Conservation (phyloP, 2,797 vertebrate genomes). For the Parauchenoglanis ngamensis region DNA sequence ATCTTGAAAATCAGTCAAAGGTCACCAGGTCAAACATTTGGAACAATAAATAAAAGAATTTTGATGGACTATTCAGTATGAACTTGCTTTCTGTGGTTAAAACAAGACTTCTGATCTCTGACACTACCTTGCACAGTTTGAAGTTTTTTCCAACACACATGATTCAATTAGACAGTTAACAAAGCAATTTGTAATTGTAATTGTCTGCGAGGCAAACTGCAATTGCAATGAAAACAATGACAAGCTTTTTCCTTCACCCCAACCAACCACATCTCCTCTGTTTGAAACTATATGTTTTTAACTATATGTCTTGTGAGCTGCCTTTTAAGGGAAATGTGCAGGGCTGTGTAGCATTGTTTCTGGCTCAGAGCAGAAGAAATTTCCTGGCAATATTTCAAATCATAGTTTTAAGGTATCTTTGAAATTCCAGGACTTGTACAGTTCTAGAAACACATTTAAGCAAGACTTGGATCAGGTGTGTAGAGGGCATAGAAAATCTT, state of each 20-base stretch:
- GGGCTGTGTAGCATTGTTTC: neutral
- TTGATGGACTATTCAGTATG: neutral
- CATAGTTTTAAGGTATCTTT: neutral
- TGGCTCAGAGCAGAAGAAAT: neutral
- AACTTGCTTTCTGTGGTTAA: neutral
- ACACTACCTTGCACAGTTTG: neutral
- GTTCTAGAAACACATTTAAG: neutral
- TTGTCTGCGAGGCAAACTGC: neutral
- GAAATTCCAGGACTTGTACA: neutral
- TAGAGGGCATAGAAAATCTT: neutral
- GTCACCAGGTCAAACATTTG: neutral
- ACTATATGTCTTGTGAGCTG: neutral
- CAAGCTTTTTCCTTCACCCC: neutral
- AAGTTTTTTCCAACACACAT: neutral
- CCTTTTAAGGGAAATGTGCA: neutral
- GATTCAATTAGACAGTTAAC: conserved; percentile 10
- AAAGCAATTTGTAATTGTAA: neutral
- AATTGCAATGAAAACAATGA: conserved; percentile 20
- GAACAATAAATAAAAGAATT: neutral
- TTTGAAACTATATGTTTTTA: neutral
- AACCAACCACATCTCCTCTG: neutral
- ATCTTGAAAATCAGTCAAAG: neutral
- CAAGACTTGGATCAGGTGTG: neutral
- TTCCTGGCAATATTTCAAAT: neutral
- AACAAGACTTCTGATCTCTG: neutral